Evolutionary conservation across 2,797 vertebrate genomes (phyloP).

Genomic region (Sebastes hubbsi): DNA sequence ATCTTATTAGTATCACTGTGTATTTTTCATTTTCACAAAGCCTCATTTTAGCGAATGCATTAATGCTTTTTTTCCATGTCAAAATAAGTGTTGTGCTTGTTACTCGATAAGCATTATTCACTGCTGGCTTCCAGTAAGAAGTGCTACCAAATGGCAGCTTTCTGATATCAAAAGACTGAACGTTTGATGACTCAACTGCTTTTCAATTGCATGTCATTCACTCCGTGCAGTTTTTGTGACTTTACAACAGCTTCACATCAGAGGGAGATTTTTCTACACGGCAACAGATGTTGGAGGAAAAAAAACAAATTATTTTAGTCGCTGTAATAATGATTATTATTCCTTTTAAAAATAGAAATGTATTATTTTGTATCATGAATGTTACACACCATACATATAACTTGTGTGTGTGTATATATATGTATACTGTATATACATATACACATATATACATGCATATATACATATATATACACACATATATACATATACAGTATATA

Average conservation of each 20-base stretch:
- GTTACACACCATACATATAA: not conserved
- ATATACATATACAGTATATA: not conserved
- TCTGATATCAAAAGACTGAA: slow-evolving; percentile 28
- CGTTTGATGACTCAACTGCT: slow-evolving; percentile 35
- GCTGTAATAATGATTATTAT: not conserved
- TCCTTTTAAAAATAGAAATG: not conserved
- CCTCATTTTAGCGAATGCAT: slow-evolving; percentile 14
- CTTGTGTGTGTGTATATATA: too few species aligned
- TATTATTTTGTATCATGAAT: not conserved
- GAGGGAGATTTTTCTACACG: not conserved
- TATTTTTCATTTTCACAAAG: slow-evolving; percentile 22
- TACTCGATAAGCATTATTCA: slow-evolving; percentile 16
- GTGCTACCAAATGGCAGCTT: slow-evolving; percentile 23
- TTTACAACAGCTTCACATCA: slow-evolving; percentile 8
- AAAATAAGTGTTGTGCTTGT: slow-evolving; percentile 32
- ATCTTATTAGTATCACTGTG: slow-evolving; percentile 30
- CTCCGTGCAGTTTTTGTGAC: not conserved
- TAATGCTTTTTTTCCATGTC: slow-evolving; percentile 3
- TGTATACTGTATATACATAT: not conserved
- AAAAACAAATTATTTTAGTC: not conserved
- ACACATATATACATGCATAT: not conserved
- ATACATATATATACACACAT: too few species aligned
- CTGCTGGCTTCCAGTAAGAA: slow-evolving; percentile 19
- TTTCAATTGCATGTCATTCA: slow-evolving; percentile 24
- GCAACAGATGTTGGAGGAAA: not conserved